These are phyloP conservation scores for Epicampocera succincta DNA, from an alignment of 2,888 invertebrate species.

Conservation along the genomic window DNA sequence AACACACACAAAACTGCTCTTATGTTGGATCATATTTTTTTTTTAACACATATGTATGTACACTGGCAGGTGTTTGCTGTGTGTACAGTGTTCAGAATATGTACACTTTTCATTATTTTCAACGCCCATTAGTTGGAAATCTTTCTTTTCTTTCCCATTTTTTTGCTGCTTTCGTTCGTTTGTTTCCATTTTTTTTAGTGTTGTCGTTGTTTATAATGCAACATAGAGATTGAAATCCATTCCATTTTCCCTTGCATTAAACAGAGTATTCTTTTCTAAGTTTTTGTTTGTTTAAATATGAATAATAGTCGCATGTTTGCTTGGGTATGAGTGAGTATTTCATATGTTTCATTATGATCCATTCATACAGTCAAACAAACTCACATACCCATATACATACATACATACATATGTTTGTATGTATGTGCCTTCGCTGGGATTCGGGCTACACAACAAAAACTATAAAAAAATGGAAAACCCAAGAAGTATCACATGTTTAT, in stretches of 20 bases:
- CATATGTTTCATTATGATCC: conserved; percentile 47
- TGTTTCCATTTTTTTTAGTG: conserved; percentile 36
- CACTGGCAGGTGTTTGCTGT: conserved; percentile 10
- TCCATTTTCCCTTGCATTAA: conserved; percentile 68
- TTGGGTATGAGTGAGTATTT: conserved; percentile 30
- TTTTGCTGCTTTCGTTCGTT: conserved; percentile 31
- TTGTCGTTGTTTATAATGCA: conserved; percentile 49
- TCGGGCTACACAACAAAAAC: conserved; percentile 20
- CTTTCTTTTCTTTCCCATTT: conserved; percentile 20
- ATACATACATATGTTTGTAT: not conserved
- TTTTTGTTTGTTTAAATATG: conserved; percentile 44
- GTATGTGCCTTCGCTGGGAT: conserved; percentile 9
- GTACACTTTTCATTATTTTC: conserved; percentile 66
- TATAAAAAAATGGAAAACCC: conserved; percentile 1
- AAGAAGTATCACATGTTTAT: conserved; percentile 45
- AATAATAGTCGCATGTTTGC: conserved; percentile 1
- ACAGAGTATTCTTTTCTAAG: conserved; percentile 58
- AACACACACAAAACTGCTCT: conserved; percentile 12
- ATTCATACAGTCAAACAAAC: conserved; percentile 9
- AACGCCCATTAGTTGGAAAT: conserved; percentile 69
- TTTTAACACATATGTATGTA: not conserved
- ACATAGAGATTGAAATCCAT: conserved; percentile 61
- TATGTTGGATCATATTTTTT: not conserved
- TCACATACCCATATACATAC: not conserved
- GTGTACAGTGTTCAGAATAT: conserved; percentile 29